These are phyloP conservation scores for Spheniscus mendiculus DNA, from an alignment of 2,113 vertebrate species.

Conservation along the genomic window DNA sequence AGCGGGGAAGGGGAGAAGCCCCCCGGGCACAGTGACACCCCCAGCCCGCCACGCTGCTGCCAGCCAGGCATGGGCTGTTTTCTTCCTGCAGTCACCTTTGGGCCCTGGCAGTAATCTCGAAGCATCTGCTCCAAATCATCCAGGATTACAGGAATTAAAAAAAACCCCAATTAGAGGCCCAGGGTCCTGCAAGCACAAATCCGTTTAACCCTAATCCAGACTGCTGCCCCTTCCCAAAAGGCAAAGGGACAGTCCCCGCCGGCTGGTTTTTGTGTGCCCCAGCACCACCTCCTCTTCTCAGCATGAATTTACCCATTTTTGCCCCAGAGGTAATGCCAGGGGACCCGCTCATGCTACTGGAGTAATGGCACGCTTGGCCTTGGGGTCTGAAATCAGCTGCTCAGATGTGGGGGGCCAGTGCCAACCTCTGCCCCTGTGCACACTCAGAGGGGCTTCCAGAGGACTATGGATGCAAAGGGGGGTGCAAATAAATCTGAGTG, in stretches of 20 bases:
- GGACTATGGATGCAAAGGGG: not conserved
- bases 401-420: accelerated
- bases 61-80: slow-evolving; percentile 36
- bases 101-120: slow-evolving; percentile 69
- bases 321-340: not conserved
- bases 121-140: slow-evolving; percentile 76
- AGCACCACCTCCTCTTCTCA: not conserved
- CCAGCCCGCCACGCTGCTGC: accelerated
- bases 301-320: not conserved
- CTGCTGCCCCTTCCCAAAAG: slow-evolving; percentile 56
- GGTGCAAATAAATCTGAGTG: not conserved
- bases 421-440: not conserved
- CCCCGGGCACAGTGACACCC: accelerated
- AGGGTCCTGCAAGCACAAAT: slow-evolving; percentile 72
- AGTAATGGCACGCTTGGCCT: not conserved
- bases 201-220: slow-evolving; percentile 75
- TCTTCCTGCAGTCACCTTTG: slow-evolving; percentile 70
- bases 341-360: accelerated
- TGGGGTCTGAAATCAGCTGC: not conserved
- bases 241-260: not conserved
- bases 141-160: slow-evolving; percentile 76
- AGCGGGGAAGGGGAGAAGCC: not conserved
- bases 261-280: not conserved
- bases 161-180: slow-evolving; percentile 68
- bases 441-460: not conserved